phyloP scores from a whole-genome alignment of 2,888 invertebrate genomes.

The Deilephila porcellus region DNA sequence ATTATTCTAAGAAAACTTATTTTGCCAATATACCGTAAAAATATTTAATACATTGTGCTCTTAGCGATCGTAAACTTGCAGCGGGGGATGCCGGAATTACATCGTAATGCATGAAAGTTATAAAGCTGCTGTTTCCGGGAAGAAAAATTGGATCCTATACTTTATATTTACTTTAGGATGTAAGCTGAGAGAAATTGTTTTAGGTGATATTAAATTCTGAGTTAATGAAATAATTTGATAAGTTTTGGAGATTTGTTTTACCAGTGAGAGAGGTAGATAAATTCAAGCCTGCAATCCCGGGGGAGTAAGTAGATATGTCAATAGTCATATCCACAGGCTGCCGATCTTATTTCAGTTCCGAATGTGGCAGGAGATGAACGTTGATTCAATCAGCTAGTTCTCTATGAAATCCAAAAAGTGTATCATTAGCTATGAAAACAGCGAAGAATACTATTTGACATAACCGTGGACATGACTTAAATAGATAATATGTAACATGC shows the following conservation, averaged over 20 bases:
- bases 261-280: too few species aligned
- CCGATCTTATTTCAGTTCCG: too few species aligned
- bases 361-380: too few species aligned
- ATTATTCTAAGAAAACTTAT: conserved; percentile 10
- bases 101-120: conserved; percentile 20
- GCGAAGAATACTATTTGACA: too few species aligned
- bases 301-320: too few species aligned
- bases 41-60: conserved; percentile 20
- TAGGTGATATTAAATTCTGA: neutral
- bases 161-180: neutral
- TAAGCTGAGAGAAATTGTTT: neutral
- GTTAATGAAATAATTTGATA: neutral
- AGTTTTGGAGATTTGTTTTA: neutral
- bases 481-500: too few species aligned
- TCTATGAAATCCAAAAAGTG: too few species aligned
- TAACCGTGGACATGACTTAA: too few species aligned
- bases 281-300: too few species aligned
- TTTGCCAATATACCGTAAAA: conserved; percentile 29
- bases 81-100: conserved; percentile 26
- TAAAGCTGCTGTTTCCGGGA: neutral
- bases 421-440: too few species aligned
- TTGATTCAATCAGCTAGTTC: too few species aligned
- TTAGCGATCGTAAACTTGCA: conserved; percentile 20
- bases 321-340: too few species aligned
- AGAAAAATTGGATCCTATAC: conserved; percentile 22